Percentiles rank a stretch among this genome's conserved stretches.
Evolutionary conservation across 2,113 vertebrate genomes (phyloP).

Genomic region (Oxyruncus cristatus): DNA sequence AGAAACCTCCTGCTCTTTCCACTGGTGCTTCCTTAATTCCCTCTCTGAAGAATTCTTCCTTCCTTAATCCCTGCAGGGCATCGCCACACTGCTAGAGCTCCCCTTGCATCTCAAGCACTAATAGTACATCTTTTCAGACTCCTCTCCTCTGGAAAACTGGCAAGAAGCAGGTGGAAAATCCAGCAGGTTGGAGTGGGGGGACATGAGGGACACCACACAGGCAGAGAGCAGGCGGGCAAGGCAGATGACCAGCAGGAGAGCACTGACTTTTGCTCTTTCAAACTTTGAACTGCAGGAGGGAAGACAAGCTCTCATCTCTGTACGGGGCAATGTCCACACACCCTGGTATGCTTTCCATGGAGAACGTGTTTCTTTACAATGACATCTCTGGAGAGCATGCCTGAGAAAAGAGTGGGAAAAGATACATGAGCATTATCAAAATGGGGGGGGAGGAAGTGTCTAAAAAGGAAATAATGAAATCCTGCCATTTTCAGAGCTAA

Average conservation of each 20-base stretch:
- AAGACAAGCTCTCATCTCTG: neutral
- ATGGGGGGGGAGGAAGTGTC: fast-evolving
- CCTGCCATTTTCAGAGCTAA: neutral
- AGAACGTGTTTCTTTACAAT: neutral
- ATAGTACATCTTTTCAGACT: neutral
- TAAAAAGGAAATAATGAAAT: neutral
- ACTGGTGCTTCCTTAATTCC: neutral
- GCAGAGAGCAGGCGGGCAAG: neutral
- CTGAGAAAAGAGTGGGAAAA: neutral
- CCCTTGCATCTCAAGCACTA: neutral
- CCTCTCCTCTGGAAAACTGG: neutral
- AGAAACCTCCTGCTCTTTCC: neutral
- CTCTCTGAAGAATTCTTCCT: neutral
- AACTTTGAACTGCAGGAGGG: slow-evolving; percentile 46
- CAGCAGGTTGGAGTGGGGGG: neutral
- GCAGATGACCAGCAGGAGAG: neutral
- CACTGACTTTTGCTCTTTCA: slow-evolving; percentile 56
- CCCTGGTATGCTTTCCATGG: neutral
- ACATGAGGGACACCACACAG: neutral
- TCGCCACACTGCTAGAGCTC: neutral
- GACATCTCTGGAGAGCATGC: neutral
- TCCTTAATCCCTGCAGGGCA: neutral
- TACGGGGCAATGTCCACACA: neutral
- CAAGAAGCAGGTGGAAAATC: slow-evolving; percentile 40
- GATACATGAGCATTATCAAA: neutral